A percentile compares a stretch with the other conserved stretches of the same genome.
Conservation (phyloP, 1,140 invertebrate species). For the Heliothis virescens region DNA sequence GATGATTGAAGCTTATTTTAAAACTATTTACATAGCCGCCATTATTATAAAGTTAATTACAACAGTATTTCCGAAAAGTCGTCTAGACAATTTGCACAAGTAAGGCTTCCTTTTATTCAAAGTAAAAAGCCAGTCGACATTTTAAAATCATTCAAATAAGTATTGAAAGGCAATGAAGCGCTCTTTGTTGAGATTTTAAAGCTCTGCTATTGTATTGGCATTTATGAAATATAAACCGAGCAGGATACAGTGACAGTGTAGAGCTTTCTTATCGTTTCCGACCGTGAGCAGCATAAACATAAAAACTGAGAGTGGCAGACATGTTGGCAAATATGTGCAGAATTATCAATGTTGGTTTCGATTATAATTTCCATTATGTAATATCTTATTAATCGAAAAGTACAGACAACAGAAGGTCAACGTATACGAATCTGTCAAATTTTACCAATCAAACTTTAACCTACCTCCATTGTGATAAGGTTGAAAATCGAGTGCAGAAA, state of each 20-base stretch:
- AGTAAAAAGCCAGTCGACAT: not conserved
- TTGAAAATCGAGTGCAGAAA: too few species aligned
- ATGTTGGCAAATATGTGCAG: not conserved
- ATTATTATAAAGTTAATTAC: not conserved
- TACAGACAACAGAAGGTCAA: too few species aligned
- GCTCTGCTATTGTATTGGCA: slow-evolving; percentile 17
- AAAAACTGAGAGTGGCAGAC: not conserved
- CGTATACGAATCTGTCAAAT: too few species aligned
- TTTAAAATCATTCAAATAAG: slow-evolving; percentile 34
- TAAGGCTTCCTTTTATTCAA: slow-evolving; percentile 13
- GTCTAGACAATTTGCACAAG: not conserved
- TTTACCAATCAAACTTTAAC: too few species aligned
- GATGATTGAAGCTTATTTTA: too few species aligned
- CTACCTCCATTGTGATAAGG: too few species aligned
- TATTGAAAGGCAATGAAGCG: slow-evolving; percentile 19
- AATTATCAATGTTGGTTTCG: not conserved
- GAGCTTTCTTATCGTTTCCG: slow-evolving; percentile 18
- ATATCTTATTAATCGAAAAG: too few species aligned
- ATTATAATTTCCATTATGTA: not conserved
- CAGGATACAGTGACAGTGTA: slow-evolving; percentile 7
- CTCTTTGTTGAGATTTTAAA: slow-evolving; percentile 23
- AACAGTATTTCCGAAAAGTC: slow-evolving; percentile 4
- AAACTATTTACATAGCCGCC: not conserved
- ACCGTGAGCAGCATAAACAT: slow-evolving; percentile 4
- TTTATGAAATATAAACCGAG: slow-evolving; percentile 28